Evolutionary conservation across 2,113 vertebrate species (phyloP).

Genomic region (Bambusicola thoracicus): DNA sequence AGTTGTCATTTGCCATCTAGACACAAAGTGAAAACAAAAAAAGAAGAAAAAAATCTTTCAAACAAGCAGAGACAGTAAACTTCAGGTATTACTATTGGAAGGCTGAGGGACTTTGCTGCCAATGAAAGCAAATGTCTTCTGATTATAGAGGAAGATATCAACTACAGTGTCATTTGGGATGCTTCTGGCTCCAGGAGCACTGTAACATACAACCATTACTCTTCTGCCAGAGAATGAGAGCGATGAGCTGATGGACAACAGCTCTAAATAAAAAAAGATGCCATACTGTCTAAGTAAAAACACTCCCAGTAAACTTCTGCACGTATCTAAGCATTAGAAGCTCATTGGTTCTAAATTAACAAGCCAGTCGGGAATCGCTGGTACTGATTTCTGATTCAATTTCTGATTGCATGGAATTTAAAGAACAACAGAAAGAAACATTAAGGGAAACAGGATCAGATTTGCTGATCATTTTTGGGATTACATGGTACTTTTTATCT

Average conservation of each 20-base stretch:
- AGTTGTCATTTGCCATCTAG: neutral
- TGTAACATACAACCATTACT: fast-evolving
- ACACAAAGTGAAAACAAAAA: neutral
- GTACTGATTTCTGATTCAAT: neutral
- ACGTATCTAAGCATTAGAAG: neutral
- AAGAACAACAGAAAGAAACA: neutral
- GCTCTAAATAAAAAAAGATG: neutral
- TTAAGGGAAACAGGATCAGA: neutral
- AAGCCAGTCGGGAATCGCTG: neutral
- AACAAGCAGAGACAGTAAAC: neutral
- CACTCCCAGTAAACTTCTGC: neutral
- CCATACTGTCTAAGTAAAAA: neutral
- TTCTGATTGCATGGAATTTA: neutral
- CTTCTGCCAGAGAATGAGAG: neutral
- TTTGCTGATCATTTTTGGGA: neutral
- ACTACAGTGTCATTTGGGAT: neutral
- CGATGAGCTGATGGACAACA: neutral
- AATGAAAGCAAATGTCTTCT: neutral
- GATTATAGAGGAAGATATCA: neutral
- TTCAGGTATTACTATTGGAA: neutral
- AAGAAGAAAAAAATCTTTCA: neutral
- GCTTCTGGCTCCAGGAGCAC: neutral
- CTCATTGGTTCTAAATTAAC: neutral
- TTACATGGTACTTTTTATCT: neutral
- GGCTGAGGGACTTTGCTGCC: neutral